Evolutionary conservation across 2,888 invertebrate species (phyloP).

Genomic region (Leucania comma): DNA sequence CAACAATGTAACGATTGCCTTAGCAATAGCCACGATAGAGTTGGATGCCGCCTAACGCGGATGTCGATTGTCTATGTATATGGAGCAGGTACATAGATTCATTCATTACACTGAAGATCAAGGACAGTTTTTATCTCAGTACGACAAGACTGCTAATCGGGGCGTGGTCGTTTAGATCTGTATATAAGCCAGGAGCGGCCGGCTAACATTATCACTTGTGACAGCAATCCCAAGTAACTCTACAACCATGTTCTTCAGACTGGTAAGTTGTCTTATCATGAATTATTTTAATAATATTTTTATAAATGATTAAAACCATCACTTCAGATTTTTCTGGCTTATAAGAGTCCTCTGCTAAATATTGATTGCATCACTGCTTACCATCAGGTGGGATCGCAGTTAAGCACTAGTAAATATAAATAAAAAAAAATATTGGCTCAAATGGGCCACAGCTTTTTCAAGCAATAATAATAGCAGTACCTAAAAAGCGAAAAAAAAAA

Average conservation of each 20-base stretch:
- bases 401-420: too few species aligned
- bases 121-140: constrained; percentile 85
- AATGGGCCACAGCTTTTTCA: not conserved
- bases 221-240: constrained; percentile 78
- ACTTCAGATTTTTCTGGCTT: not conserved
- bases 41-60: constrained; percentile 72
- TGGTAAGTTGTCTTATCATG: constrained; percentile 76
- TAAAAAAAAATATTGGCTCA: not conserved
- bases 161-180: constrained; percentile 82
- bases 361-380: not conserved
- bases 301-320: not conserved
- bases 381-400: too few species aligned
- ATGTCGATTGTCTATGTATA: constrained; percentile 73
- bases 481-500: not conserved
- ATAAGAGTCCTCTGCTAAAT: not conserved
- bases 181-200: constrained; percentile 81
- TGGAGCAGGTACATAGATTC: constrained; percentile 73
- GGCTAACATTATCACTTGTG: constrained; percentile 83
- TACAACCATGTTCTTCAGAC: constrained; percentile 86
- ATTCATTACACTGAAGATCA: constrained; percentile 86
- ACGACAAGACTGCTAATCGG: constrained; percentile 73
- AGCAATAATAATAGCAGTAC: not conserved
- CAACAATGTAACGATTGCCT: constrained; percentile 45
- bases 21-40: constrained; percentile 33
- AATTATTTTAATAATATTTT: not conserved